Conservation (phyloP, 2,113 vertebrate genomes). For the Seriola rivoliana region DNA sequence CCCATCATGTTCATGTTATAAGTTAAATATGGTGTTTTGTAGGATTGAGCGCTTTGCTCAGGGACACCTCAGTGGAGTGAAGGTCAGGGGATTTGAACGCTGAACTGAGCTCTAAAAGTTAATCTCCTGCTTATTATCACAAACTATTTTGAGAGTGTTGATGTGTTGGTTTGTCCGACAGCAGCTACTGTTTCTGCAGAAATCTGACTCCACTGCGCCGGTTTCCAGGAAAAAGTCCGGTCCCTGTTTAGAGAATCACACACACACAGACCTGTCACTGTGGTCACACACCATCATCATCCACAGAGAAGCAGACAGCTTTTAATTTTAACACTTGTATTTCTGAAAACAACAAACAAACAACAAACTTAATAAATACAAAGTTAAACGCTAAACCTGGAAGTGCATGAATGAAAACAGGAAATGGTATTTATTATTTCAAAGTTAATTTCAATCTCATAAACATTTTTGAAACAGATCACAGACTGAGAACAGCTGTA, state of each 20-base stretch:
- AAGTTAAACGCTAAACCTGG: too few species aligned
- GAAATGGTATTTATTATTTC: too few species aligned
- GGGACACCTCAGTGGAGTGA: background rate
- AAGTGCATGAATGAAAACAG: too few species aligned
- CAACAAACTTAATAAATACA: background rate
- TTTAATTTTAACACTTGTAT: too few species aligned
- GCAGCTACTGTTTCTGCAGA: conserved; percentile 39
- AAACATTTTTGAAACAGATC: too few species aligned
- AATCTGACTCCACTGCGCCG: conserved; percentile 17
- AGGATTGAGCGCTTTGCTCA: background rate
- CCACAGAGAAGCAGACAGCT: too few species aligned
- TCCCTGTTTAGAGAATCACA: background rate
- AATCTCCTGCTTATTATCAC: conserved; percentile 25
- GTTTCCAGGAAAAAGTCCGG: conserved; percentile 43
- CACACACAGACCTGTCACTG: background rate
- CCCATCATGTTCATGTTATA: background rate
- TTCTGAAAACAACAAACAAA: background rate
- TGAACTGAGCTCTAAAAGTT: background rate
- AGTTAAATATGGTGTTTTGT: too few species aligned
- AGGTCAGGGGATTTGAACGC: background rate
- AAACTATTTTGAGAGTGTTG: conserved; percentile 56
- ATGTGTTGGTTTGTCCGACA: background rate
- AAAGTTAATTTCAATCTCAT: too few species aligned
- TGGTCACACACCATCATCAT: too few species aligned
- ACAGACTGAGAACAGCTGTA: too few species aligned